These are phyloP conservation scores for Nylanderia fulva DNA, from an alignment of 1,140 invertebrate genomes.

Conservation along the genomic window DNA sequence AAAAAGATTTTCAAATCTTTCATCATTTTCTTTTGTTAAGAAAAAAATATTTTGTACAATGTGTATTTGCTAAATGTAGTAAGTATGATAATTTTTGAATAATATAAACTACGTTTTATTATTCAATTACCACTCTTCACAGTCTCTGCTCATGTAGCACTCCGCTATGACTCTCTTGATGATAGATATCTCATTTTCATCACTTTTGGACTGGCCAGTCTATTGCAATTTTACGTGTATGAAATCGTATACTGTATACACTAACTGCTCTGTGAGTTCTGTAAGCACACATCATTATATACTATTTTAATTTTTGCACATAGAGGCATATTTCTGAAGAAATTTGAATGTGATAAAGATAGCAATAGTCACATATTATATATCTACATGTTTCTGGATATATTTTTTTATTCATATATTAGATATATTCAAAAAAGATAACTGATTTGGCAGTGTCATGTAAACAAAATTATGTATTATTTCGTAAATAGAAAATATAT, in stretches of 20 bases:
- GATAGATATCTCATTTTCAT: slow-evolving; percentile 74
- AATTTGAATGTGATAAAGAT: background rate
- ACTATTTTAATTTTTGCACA: slow-evolving; percentile 71
- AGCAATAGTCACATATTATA: slow-evolving; percentile 7
- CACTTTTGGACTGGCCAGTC: slow-evolving; percentile 74
- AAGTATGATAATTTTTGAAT: slow-evolving; percentile 10
- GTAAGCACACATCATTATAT: slow-evolving; percentile 79
- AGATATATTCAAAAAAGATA: background rate
- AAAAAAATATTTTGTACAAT: slow-evolving; percentile 75
- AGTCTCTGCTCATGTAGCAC: slow-evolving; percentile 71
- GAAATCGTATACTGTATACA: slow-evolving; percentile 76
- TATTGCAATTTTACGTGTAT: slow-evolving; percentile 76
- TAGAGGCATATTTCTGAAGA: slow-evolving; percentile 30
- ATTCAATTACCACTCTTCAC: slow-evolving; percentile 73
- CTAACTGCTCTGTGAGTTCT: slow-evolving; percentile 79
- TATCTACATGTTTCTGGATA: background rate
- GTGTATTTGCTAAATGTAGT: slow-evolving; percentile 64
- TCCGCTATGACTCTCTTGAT: slow-evolving; percentile 72
- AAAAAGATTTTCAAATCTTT: slow-evolving; percentile 67
- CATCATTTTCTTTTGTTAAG: slow-evolving; percentile 66
- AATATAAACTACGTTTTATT: slow-evolving; percentile 13
- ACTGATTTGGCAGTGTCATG: background rate
- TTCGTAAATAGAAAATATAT: background rate
- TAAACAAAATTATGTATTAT: background rate
- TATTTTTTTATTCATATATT: slow-evolving; percentile 1